Base-by-base conservation (phyloP, 2,888 invertebrate species). In the Eupelmus urozonus region DNA sequence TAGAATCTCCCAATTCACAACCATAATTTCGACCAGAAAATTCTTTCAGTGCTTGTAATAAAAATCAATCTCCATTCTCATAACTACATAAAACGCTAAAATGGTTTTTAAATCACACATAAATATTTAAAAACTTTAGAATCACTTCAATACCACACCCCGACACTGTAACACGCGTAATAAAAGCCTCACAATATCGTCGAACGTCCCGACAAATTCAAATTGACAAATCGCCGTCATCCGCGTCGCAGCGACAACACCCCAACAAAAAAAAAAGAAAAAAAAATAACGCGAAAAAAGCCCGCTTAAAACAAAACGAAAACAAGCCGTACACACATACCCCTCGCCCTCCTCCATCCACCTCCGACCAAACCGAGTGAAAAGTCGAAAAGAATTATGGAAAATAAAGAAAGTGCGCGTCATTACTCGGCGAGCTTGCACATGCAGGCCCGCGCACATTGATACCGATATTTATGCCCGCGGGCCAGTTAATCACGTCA, bases 381-480 rank as follows among this genome's bases (percentile, higher is more conserved):
- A 60, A 62, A 62, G 65, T 29, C 51, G 25, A 66, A 72, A 72
- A 72, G 71, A 72, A 66, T 55, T 74, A 74, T 62, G 59, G 59
- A 67, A 67, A 77, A 65, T 72, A 59, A 76, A 63, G 67, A 77
- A 66, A 65, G 29, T 51, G 34, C 62, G 63, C 34, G 65, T 59
- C 67, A 75, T 69, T 67, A 76, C 51, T 66, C 59, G 18, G n/a
- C 9, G 42, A n/a, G 27, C 59, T 40, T 53, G 27, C 40, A 23
- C 25, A 86, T 86, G 86, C 87, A 86, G 85, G 45, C 63, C 29
- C 23, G 40, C n/a, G 29, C 18, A 87, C 87, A 89, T 89, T 88
- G 89, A 89, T 89, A 88, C 86, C 87, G 86, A 89, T 89, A 89
- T 89, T 89, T 88, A 88, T 87, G 88, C 85, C 83, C 85, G 85